Evolutionary conservation across 2,797 vertebrate species (phyloP), one percentile per base, ranked within the genome.

Genomic region (Chanos chanos): DNA sequence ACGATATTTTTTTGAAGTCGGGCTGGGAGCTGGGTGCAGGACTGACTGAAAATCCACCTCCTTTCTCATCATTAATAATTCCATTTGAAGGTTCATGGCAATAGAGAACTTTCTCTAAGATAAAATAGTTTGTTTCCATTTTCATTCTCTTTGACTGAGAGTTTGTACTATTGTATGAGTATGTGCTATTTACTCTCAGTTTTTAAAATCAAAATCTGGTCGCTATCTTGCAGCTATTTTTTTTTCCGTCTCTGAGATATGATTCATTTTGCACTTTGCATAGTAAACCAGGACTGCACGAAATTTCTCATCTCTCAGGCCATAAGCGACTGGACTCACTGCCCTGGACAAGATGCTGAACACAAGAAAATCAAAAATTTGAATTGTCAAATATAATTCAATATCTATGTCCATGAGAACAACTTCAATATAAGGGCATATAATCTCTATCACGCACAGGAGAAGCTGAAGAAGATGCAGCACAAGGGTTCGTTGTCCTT

Each of bases 381-480:
- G 56, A 1, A 78, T 33, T 24, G 55, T 55, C n/a, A 68, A 10
- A 59, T 69, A 74, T 3, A 59, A 0, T 0, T 68, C 7, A 3
- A 59, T 4, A 18, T 68, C 43, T 25, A 58, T 22, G 10, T 75
- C 5, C n/a, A 66, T 18, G 1, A 73, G 16, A 7, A 51, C 12
- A 18, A 4, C 8, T 51, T 76, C 67, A 25, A 77, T 59, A 31
- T 71, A 74, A 0, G 77, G 74, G 21, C 61, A 62, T 31, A 68
- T 21, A 10, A 73, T 18, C 39, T 76, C 74, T 2, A 44, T 19
- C 2, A 63, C 62, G 34, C 64, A 75, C 4, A 77, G 47, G 9
- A 67, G 13, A 6, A 79, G 48, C 70, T 79, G 77, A 21, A 79
- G 0, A 3, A 67, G 62, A 15, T 79, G 77, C 12, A 79, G 40